Evolutionary conservation across 2,888 invertebrate species (phyloP).

Genomic region (Girardia tigrina): DNA sequence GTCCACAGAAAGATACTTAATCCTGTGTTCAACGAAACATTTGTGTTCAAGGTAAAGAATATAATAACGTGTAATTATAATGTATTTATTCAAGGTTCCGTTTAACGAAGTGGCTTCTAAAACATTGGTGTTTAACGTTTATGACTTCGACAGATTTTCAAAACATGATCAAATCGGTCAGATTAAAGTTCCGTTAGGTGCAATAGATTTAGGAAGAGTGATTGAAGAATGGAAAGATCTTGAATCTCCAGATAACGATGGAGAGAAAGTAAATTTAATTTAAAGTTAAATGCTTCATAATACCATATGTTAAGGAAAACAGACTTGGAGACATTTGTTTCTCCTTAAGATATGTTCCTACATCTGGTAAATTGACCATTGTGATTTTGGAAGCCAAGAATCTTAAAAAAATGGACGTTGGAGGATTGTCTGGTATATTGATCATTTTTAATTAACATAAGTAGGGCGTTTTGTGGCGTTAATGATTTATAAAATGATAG

Average conservation of each 20-base stretch:
- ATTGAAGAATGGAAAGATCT: slow-evolving; percentile 98
- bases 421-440: slow-evolving; percentile 89
- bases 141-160: slow-evolving; percentile 98
- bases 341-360: slow-evolving; percentile 96
- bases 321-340: slow-evolving; percentile 98
- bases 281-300: neutral
- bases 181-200: slow-evolving; percentile 89
- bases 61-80: slow-evolving; percentile 37
- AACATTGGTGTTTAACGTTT: slow-evolving; percentile 93
- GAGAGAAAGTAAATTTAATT: slow-evolving; percentile 46
- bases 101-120: slow-evolving; percentile 89
- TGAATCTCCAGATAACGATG: slow-evolving; percentile 87
- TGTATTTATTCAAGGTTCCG: slow-evolving; percentile 59
- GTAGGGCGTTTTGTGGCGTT: no score
- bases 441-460: no score
- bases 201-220: slow-evolving; percentile 91
- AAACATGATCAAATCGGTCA: slow-evolving; percentile 99
- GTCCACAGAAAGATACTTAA: slow-evolving; percentile 94
- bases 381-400: slow-evolving; percentile 98
- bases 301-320: slow-evolving; percentile 42
- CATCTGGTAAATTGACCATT: slow-evolving; percentile 94
- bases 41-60: slow-evolving; percentile 79
- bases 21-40: slow-evolving; percentile 95
- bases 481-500: no score
- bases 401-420: slow-evolving; percentile 99